Percentiles rank a stretch among this genome's conserved stretches.
Evolutionary conservation across 1,140 invertebrate species (phyloP).

Genomic region (Gonatopus flavifemur): DNA sequence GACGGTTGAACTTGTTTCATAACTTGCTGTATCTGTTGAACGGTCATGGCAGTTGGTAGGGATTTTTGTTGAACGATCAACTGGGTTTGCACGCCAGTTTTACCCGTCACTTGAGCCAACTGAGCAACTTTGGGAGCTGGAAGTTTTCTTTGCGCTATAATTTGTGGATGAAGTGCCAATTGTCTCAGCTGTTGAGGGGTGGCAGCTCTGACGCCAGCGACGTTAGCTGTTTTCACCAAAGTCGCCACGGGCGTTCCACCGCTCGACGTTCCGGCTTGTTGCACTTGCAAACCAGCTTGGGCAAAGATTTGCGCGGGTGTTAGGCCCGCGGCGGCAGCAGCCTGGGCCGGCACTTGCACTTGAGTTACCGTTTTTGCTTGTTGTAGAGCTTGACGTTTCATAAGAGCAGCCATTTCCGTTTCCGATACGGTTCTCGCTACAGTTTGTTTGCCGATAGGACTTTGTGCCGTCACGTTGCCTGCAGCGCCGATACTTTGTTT

Average conservation of each 20-base stretch:
- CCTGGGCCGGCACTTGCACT: slow-evolving; percentile 52
- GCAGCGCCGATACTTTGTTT: slow-evolving; percentile 55
- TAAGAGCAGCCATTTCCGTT: slow-evolving; percentile 69
- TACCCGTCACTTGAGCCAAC: slow-evolving; percentile 58
- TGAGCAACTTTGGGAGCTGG: slow-evolving; percentile 65
- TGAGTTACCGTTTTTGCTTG: slow-evolving; percentile 60
- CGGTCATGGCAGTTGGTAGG: slow-evolving; percentile 66
- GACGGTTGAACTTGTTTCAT: slow-evolving; percentile 67
- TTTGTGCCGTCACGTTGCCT: slow-evolving; percentile 44
- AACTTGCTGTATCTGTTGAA: slow-evolving; percentile 78
- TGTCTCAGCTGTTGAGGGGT: slow-evolving; percentile 69
- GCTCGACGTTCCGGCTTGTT: slow-evolving; percentile 54
- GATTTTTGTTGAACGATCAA: slow-evolving; percentile 70
- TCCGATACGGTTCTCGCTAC: slow-evolving; percentile 64
- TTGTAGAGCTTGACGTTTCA: slow-evolving; percentile 68
- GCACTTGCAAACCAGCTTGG: slow-evolving; percentile 60
- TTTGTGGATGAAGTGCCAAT: slow-evolving; percentile 69
- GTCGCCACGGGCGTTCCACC: slow-evolving; percentile 57
- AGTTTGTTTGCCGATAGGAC: slow-evolving; percentile 54
- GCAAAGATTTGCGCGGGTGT: slow-evolving; percentile 62
- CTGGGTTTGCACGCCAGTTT: slow-evolving; percentile 61
- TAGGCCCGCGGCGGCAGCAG: slow-evolving; percentile 42
- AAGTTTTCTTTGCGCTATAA: slow-evolving; percentile 65
- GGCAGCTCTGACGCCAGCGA: slow-evolving; percentile 58
- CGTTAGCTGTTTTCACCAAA: slow-evolving; percentile 63